These are phyloP conservation scores for Puntigrus tetrazona DNA, from an alignment of 2,113 vertebrate genomes.

Conservation along the genomic window DNA sequence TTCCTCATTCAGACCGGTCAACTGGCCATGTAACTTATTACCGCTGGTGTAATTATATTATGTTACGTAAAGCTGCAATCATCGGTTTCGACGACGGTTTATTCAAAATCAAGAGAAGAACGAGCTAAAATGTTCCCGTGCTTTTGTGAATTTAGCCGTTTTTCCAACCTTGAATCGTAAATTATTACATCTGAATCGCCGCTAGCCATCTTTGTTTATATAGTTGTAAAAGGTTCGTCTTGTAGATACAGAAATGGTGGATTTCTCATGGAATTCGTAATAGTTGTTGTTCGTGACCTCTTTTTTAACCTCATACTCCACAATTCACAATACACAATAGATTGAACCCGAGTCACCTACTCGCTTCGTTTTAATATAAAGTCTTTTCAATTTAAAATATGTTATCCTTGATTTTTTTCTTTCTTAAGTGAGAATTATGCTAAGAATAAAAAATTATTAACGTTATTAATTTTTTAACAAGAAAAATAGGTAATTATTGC, in stretches of 20 bases:
- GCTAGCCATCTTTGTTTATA: neutral
- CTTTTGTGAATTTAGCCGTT: neutral
- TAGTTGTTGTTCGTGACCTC: neutral
- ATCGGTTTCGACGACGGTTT: neutral
- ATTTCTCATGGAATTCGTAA: neutral
- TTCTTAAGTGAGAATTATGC: neutral
- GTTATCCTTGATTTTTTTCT: neutral
- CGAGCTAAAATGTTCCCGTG: neutral
- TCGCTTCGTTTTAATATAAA: neutral
- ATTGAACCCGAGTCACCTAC: neutral
- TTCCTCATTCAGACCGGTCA: conserved; percentile 3
- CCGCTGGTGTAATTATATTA: conserved; percentile 1
- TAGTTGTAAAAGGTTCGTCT: neutral
- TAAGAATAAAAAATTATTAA: neutral
- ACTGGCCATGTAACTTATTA: conserved; percentile 21
- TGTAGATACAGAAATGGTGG: neutral
- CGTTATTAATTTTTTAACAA: neutral
- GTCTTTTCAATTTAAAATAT: neutral
- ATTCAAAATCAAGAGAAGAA: neutral
- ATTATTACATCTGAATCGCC: neutral
- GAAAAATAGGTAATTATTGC: neutral
- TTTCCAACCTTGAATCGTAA: neutral
- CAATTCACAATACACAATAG: neutral
- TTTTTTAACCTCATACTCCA: neutral
- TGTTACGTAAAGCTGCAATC: neutral